These are phyloP conservation scores for Anthoptus insignis DNA, from an alignment of 2,888 invertebrate species.

Conservation along the genomic window DNA sequence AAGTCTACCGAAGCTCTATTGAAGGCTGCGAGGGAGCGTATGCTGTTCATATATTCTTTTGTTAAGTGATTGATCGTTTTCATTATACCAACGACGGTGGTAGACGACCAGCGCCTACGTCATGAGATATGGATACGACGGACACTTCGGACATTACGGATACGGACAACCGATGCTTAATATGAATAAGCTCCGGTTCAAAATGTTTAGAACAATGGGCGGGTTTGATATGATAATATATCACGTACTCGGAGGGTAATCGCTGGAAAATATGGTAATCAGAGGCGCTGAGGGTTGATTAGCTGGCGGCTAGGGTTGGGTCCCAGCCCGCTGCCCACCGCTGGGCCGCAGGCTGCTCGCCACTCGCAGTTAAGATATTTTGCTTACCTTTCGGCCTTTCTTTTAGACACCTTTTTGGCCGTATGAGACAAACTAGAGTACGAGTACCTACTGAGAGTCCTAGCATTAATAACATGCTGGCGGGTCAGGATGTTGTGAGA, in stretches of 20 bases:
- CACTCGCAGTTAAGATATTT: too few relatives aligned
- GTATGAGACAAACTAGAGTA: too few relatives aligned
- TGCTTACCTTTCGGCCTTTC: too few relatives aligned
- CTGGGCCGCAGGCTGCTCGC: too few relatives aligned
- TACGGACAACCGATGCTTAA: slow-evolving; percentile 1
- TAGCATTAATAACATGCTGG: too few relatives aligned
- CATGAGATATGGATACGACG: too few relatives aligned
- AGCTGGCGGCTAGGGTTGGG: neutral
- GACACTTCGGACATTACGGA: too few relatives aligned
- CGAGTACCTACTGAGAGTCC: too few relatives aligned
- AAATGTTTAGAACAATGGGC: slow-evolving; percentile 20
- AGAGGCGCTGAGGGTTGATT: slow-evolving; percentile 21
- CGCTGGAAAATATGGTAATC: slow-evolving; percentile 33
- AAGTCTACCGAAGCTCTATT: slow-evolving; percentile 6
- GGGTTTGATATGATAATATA: slow-evolving; percentile 10
- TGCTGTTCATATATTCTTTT: slow-evolving; percentile 1
- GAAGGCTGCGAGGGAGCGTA: neutral
- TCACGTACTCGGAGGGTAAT: slow-evolving; percentile 26
- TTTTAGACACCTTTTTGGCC: too few relatives aligned
- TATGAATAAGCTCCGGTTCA: slow-evolving; percentile 9
- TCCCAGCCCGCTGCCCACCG: too few relatives aligned
- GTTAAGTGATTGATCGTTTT: slow-evolving; percentile 7
- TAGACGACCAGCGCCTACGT: neutral
- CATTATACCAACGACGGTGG: neutral
- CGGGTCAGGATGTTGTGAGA: too few relatives aligned